Evolutionary conservation across 2,113 vertebrate species (phyloP), one percentile per base, ranked within the genome.

Genomic region (Pipa parva): DNA sequence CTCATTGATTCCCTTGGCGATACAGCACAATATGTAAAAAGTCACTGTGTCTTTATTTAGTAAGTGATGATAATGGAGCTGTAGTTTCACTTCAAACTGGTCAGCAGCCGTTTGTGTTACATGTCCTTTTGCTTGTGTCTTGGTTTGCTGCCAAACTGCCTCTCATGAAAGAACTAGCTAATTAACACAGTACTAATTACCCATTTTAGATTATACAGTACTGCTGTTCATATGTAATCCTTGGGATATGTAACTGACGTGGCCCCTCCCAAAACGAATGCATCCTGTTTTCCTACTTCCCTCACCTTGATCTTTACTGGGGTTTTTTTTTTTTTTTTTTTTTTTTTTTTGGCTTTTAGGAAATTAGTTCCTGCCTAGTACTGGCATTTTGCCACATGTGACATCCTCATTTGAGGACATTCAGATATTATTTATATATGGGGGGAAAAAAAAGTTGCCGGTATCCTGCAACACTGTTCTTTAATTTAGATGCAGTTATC

Each of bases 171-270:
- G 87, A 92, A 88, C 87, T 73, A 85, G 88, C 89, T 97, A 97
- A 98, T 98, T 98, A 97, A 97, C 93, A 92, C 90, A 83, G 87
- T 88, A 91, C 92, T 97, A 98, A 98, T 97, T 95, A 96, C 95
- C 93, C 92, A 92, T 93, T 93, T 95, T 90, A 97, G 95, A 97
- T 98, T 95, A 96, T 92, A 95, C 89, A 84, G 82, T 85, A 80
- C 77, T 75, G 85, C 89, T 90, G 91, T 91, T 94, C 89, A 85
- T 84, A 88, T 94, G 88, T 85, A 91, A 92, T 91, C 89, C 84
- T 87, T 78, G 69, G 78, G 90, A 93, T 92, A 85, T 86, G 79
- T 81, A 80, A 79, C 81, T 83, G 81, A 77, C 73, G 79, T 80
- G 49, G 50, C 85, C 73, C 74, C 59, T 71, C 56, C 65, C 71